Conservation (phyloP, 2,888 invertebrate species). For the Galeruca laticollis region DNA sequence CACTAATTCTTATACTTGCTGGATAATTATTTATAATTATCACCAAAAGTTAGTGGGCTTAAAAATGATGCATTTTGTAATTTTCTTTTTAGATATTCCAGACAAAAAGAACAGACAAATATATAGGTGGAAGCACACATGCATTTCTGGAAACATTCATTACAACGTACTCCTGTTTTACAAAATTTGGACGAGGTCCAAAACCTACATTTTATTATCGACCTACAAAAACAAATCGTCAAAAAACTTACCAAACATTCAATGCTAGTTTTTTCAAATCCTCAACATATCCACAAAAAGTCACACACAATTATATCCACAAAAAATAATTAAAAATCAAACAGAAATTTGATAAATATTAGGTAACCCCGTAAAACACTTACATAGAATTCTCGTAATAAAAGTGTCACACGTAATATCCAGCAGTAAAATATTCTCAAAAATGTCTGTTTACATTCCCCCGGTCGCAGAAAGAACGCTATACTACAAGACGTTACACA, state of each 20-base stretch:
- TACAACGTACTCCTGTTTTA: not conserved
- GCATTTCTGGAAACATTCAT: not conserved
- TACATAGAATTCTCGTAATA: constrained; percentile 1
- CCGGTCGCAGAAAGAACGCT: constrained; percentile 13
- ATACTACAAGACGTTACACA: constrained; percentile 1
- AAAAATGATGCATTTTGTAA: not conserved
- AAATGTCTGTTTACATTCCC: constrained; percentile 19
- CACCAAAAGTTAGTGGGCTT: not conserved
- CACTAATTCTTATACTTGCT: no score
- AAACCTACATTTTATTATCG: not conserved
- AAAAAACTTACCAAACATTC: constrained; percentile 10
- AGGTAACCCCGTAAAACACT: constrained; percentile 18
- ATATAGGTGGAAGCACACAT: not conserved
- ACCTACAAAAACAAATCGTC: constrained; percentile 5
- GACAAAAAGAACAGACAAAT: not conserved
- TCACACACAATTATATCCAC: constrained; percentile 8
- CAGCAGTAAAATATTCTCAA: constrained; percentile 16
- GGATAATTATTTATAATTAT: not conserved
- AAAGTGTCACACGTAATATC: constrained; percentile 18
- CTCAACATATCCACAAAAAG: constrained; percentile 20
- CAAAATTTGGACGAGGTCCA: not conserved
- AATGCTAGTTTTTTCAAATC: constrained; percentile 12
- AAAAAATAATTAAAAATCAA: constrained; percentile 14
- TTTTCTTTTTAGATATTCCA: not conserved
- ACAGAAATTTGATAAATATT: constrained; percentile 10